phyloP scores from a whole-genome alignment of 1,140 invertebrate species.

The Augochlora pura region DNA sequence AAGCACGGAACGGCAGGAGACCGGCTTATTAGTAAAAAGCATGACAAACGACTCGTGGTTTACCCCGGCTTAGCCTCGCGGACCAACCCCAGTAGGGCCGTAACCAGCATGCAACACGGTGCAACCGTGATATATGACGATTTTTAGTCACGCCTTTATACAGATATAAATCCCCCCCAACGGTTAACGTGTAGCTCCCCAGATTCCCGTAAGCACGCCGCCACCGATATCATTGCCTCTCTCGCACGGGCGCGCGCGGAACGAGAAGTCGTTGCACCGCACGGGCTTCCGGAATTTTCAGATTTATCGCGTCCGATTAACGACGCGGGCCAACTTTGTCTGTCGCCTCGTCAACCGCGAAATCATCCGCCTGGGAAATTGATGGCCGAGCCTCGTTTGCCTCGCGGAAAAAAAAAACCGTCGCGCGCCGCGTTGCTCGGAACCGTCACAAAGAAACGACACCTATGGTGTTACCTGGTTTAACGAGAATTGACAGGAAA shows the following conservation, averaged over 20 bases:
- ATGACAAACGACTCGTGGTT: slow-evolving; percentile 73
- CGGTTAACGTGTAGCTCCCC: slow-evolving; percentile 66
- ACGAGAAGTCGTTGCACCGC: slow-evolving; percentile 24
- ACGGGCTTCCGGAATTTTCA: slow-evolving; percentile 10
- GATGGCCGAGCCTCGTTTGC: neutral
- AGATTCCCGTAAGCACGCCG: slow-evolving; percentile 61
- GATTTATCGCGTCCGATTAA: slow-evolving; percentile 26
- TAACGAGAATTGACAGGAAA: no score
- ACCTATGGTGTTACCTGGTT: no score
- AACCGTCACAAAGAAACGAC: no score
- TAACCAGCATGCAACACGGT: slow-evolving; percentile 66
- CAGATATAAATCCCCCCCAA: slow-evolving; percentile 69
- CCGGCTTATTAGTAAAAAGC: slow-evolving; percentile 74
- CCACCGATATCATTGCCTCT: slow-evolving; percentile 24
- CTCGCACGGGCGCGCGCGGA: neutral
- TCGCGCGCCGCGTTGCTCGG: neutral
- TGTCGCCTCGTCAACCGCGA: neutral
- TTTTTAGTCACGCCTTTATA: slow-evolving; percentile 74
- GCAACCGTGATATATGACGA: slow-evolving; percentile 67
- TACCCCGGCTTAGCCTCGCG: slow-evolving; percentile 63
- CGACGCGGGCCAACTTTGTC: neutral
- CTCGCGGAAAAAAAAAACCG: neutral
- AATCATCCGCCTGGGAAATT: neutral
- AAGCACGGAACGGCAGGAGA: slow-evolving; percentile 54
- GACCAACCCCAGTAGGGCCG: slow-evolving; percentile 69